Conservation (phyloP, 2,888 invertebrate genomes). For the Diadegma fenestrale region DNA sequence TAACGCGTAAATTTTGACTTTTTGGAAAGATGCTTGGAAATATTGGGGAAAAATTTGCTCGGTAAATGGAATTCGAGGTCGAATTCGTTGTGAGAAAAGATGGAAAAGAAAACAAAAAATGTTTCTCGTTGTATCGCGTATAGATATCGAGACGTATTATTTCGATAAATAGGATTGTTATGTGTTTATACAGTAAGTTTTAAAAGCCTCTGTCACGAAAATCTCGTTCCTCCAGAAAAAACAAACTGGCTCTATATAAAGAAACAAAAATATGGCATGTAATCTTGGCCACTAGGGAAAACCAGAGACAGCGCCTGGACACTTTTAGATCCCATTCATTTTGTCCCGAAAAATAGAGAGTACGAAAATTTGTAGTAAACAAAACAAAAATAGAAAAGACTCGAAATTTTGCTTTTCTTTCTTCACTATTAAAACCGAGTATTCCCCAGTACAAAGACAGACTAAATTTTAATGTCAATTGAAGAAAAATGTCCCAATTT, state of each 20-base stretch:
- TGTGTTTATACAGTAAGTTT: constrained; percentile 2
- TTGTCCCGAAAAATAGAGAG: background rate
- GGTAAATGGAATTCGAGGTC: background rate
- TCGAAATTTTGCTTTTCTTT: background rate
- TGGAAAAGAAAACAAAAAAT: background rate
- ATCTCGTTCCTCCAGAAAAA: constrained; percentile 11
- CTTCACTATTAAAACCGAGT: background rate
- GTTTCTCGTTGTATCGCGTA: background rate
- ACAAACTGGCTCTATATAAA: background rate
- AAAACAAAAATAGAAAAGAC: background rate
- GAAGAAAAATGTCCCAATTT: background rate
- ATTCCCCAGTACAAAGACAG: background rate
- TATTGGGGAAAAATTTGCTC: background rate
- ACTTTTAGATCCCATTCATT: constrained; percentile 17
- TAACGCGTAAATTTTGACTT: background rate
- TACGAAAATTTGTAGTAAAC: background rate
- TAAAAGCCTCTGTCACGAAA: constrained; percentile 19
- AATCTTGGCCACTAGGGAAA: constrained; percentile 8
- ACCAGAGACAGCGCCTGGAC: background rate
- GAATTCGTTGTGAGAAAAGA: background rate
- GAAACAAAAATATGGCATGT: constrained; percentile 10
- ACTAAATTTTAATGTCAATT: background rate
- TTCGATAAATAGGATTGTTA: constrained; percentile 10
- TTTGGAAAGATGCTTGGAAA: background rate
- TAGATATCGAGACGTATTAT: constrained; percentile 5